Evolutionary conservation across 1,140 invertebrate genomes (phyloP), one percentile per base, ranked within the genome.

Genomic region (Drosophila ironensis): DNA sequence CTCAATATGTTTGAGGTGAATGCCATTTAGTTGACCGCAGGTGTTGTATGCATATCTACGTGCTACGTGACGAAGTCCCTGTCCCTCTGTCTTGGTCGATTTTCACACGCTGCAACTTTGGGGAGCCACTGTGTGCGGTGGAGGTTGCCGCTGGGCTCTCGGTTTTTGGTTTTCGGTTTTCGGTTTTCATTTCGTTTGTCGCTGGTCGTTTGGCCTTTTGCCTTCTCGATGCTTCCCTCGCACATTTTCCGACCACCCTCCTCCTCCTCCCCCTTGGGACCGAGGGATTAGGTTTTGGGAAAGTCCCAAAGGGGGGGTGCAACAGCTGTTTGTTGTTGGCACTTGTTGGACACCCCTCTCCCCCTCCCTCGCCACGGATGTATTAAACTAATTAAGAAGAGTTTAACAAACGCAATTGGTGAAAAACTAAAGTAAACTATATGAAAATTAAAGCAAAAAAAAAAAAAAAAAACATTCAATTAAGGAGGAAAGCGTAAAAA

Each of bases 101-200:
- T 72, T 75, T 82, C 54, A 81, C 77, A 64, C 72, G 51, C 47
- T 57, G 47, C 51, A 54, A 46, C 61, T 30, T 57, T 52, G 42
- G 24, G 12, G 19, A 11, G n/a, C 17, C 24, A n/a, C 24, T 19
- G 30, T 4, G 30, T 6, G 11, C 4, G 28, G 28, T n/a, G 25
- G n/a, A 12, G 30, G 28, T 25, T 46, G 42, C 20, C 33, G 33
- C 59, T 27, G 45, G 22, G 48, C 16, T 14, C 25, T 51, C 35
- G 50, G 37, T 9, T 14, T 27, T 42, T 7, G 37, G 37, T 14
- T 14, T 27, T 33, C 7, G 19, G 27, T 48, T 48, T 41, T 35
- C 51, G 24, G 48, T 59, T 48, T 41, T 3, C 9, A n/a, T n/a
- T n/a, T n/a, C 25, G 52, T 24, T 12, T 57, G 60, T 38, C 25